Base-by-base conservation (phyloP, 2,888 invertebrate species). In the Pollenia labialis region DNA sequence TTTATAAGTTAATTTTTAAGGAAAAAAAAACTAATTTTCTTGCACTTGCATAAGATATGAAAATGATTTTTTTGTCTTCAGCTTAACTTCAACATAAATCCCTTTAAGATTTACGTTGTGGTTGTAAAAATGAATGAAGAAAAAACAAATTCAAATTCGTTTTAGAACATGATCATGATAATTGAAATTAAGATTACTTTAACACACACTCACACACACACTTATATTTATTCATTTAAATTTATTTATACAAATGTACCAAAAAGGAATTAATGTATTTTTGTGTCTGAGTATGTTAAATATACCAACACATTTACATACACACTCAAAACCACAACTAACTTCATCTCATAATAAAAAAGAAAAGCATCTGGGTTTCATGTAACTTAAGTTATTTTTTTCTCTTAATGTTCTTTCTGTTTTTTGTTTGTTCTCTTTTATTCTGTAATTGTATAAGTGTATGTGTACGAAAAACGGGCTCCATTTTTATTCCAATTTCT, bases 331-430 rank as follows among this genome's bases (percentile, higher is more conserved):
- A 71, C 69, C 52, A 32, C 62, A 81, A 71, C 79, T 69, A 80
- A 71, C 71, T 66, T 52, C 77, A 85, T 74, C 54, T 77, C 76
- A 81, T 56, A 79, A 75, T 62, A 81, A 64, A 69, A 69, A 74
- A 72, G 56, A 69, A 81, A 81, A 83, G 79, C 76, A 77, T 87
- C 87, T 87, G 87, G 83, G 74, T 84, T 87, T 66, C 81, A 76
- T 87, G 87, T 87, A 74, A 80, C 76, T 77, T 18, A 16, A 71
- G 42, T 56, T 69, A 32, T 32, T 50, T 80, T 76, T 54, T 62
- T 32, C 8, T 56, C 46, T 71, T 18, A 10, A 40, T 72, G 32
- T 54, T 72, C n/a, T 71, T 52, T 9, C 7, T 60, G 52, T 71
- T 62, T 71, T 16, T n/a, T 56, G 12, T 16, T 46, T 52, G 40